These are phyloP conservation scores for Ryuthela nishihirai DNA, from an alignment of 2,888 invertebrate species.

Conservation along the genomic window DNA sequence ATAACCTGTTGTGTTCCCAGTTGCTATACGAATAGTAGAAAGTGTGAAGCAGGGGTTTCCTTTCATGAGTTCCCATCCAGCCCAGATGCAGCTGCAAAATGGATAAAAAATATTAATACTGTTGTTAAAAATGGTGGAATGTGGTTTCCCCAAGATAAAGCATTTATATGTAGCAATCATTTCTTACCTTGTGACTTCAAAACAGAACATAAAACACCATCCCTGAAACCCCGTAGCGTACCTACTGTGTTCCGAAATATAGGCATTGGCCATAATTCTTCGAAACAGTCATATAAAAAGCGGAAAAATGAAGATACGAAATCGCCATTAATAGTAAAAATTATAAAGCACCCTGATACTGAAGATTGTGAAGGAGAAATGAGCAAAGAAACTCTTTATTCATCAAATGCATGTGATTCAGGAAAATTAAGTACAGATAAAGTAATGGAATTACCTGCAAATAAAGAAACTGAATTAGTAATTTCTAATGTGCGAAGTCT, in stretches of 20 bases:
- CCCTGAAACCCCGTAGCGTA: conserved; percentile 16
- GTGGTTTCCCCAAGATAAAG: conserved; percentile 17
- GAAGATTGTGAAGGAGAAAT: too few relatives aligned
- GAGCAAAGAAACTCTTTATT: too few relatives aligned
- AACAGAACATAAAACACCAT: conserved; percentile 9
- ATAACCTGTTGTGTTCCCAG: conserved; percentile 28
- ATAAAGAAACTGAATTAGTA: too few relatives aligned
- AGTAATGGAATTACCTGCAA: too few relatives aligned
- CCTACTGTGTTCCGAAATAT: conserved; percentile 25
- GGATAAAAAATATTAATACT: conserved; percentile 28
- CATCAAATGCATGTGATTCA: too few relatives aligned
- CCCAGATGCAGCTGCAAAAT: conserved; percentile 24
- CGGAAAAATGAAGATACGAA: background rate
- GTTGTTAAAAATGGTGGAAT: conserved; percentile 2
- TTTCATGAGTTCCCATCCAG: conserved; percentile 29
- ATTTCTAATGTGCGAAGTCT: too few relatives aligned
- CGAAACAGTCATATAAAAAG: background rate
- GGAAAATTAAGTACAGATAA: too few relatives aligned
- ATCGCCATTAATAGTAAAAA: conserved; percentile 26
- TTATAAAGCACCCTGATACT: too few relatives aligned
- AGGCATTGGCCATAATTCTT: conserved; percentile 12
- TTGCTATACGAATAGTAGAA: conserved; percentile 18
- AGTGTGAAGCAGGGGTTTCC: conserved; percentile 9
- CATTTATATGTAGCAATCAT: conserved; percentile 26
- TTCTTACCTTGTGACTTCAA: conserved; percentile 25